Percentiles rank a stretch among this genome's conserved stretches.
phyloP scores from a whole-genome alignment of 2,888 invertebrate species.

The Drosophila stalkeri region DNA sequence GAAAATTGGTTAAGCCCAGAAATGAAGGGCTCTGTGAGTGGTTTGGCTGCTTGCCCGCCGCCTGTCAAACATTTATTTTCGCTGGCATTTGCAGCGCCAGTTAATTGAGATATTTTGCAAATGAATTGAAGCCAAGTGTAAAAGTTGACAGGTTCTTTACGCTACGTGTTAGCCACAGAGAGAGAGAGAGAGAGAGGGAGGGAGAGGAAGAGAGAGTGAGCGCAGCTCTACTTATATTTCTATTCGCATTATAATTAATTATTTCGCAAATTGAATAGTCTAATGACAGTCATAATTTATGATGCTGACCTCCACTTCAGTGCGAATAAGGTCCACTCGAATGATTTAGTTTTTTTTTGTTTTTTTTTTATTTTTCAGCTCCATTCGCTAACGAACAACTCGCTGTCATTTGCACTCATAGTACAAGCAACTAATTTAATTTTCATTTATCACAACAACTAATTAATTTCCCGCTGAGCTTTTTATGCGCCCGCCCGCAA shows the following conservation, averaged over 20 bases:
- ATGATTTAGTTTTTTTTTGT: background rate
- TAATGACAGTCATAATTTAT: constrained; percentile 33
- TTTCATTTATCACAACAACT: constrained; percentile 78
- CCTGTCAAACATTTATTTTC: constrained; percentile 65
- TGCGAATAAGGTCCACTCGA: background rate
- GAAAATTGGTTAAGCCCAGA: constrained; percentile 74
- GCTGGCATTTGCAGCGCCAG: constrained; percentile 40
- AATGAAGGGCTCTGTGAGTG: constrained; percentile 47
- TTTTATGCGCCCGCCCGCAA: constrained; percentile 39
- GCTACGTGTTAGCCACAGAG: constrained; percentile 1
- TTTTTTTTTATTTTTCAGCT: background rate
- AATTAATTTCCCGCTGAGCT: constrained; percentile 76
- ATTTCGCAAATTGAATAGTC: constrained; percentile 35
- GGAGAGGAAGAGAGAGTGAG: background rate
- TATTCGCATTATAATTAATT: constrained; percentile 33
- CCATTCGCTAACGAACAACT: constrained; percentile 12
- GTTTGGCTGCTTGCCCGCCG: constrained; percentile 43
- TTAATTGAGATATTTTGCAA: constrained; percentile 72
- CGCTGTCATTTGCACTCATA: constrained; percentile 54
- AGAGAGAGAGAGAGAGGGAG: too few species aligned
- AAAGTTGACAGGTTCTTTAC: constrained; percentile 39
- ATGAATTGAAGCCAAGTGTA: constrained; percentile 51
- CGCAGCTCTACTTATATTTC: background rate
- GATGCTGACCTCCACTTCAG: constrained; percentile 36
- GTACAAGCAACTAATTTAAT: constrained; percentile 77